These are phyloP conservation scores for Leucophenga maculata DNA, from an alignment of 2,888 invertebrate species.

Conservation along the genomic window DNA sequence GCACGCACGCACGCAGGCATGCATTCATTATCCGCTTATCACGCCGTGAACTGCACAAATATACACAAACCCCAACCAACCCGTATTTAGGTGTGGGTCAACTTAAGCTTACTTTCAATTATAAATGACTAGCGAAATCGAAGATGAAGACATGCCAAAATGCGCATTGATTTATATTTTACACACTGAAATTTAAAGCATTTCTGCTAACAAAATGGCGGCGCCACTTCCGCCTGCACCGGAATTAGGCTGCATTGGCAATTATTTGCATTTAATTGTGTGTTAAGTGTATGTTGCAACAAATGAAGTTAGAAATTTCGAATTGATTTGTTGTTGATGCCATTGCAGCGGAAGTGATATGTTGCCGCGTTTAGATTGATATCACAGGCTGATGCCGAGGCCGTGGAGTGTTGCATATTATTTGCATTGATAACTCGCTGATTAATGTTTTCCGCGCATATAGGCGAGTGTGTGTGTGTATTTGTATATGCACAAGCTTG, in stretches of 20 bases:
- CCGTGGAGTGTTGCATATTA: constrained; percentile 65
- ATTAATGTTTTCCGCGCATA: constrained; percentile 63
- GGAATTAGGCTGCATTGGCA: constrained; percentile 29
- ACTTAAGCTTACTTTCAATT: constrained; percentile 7
- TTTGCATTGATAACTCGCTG: constrained; percentile 67
- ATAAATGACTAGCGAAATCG: constrained; percentile 14
- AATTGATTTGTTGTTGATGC: constrained; percentile 37
- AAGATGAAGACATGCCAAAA: constrained; percentile 12
- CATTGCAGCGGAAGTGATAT: constrained; percentile 60
- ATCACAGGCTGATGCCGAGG: constrained; percentile 53
- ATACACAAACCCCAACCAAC: not conserved
- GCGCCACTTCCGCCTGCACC: constrained; percentile 37
- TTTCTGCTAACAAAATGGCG: constrained; percentile 20
- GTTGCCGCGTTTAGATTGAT: constrained; percentile 52
- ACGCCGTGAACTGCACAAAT: constrained; percentile 29
- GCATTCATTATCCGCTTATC: constrained; percentile 67
- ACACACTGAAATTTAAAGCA: constrained; percentile 22
- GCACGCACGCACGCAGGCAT: constrained; percentile 39
- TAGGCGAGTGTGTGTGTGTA: not conserved
- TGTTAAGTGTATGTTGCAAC: constrained; percentile 63
- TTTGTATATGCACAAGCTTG: constrained; percentile 29
- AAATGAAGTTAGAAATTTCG: not conserved
- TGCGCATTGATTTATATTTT: constrained; percentile 49
- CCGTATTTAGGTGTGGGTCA: no score
- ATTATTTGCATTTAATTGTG: constrained; percentile 69